Conservation (phyloP, 37 sponge, comb jelly and placozoan species). For the Lycopodina hypogea region DNA sequence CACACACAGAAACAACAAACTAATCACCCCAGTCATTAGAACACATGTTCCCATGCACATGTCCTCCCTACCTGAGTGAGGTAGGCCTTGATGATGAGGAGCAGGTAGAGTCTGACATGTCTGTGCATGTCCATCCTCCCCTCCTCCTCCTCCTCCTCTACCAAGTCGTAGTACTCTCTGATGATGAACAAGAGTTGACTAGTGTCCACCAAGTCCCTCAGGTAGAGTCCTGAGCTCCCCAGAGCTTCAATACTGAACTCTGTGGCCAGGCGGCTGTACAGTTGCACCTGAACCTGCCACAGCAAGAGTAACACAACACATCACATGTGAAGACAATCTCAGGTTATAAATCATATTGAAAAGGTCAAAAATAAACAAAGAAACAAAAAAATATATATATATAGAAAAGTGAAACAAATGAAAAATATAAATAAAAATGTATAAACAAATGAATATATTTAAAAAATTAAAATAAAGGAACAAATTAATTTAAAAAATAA, state of each 20-base stretch:
- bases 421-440: too few species aligned
- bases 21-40: not conserved
- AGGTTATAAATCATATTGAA: too few species aligned
- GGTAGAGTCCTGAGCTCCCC: conserved; percentile 34
- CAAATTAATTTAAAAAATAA: too few species aligned
- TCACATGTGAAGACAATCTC: not conserved
- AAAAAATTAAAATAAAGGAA: too few species aligned
- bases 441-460: too few species aligned
- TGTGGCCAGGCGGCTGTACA: conserved; percentile 65
- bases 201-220: conserved; percentile 48
- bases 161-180: conserved; percentile 59
- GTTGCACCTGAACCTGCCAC: conserved; percentile 56
- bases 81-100: conserved; percentile 65
- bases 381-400: not conserved
- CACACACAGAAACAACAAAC: not conserved
- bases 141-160: conserved; percentile 4
- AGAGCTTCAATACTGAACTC: conserved; percentile 33
- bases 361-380: too few species aligned
- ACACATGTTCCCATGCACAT: too few species aligned
- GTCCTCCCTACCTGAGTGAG: conserved; percentile 36
- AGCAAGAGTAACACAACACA: too few species aligned
- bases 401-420: too few species aligned
- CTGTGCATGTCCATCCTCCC: not conserved
- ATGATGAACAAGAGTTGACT: conserved; percentile 55
- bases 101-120: conserved; percentile 56